Conservation (phyloP, 2,888 invertebrate genomes). For the Caenorhabditis uteleia region DNA sequence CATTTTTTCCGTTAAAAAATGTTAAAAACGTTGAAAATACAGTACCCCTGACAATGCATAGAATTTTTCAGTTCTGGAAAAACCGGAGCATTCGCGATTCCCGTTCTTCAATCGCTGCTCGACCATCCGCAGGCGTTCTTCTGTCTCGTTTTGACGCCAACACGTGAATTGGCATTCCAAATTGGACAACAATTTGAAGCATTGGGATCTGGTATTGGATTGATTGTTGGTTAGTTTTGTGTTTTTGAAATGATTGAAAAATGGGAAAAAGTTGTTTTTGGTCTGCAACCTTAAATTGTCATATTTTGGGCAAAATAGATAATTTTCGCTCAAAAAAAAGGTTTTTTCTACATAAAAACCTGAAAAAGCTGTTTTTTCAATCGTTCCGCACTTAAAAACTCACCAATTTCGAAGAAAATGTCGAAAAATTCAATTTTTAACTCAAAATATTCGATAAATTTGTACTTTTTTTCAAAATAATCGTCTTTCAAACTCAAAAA, state of each 20-base stretch:
- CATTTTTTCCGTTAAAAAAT: neutral
- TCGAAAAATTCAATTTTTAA: no score
- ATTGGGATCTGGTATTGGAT: constrained; percentile 85
- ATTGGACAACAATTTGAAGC: constrained; percentile 98
- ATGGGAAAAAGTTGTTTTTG: neutral
- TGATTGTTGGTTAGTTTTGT: constrained; percentile 81
- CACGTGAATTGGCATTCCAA: constrained; percentile 95
- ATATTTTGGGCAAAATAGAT: neutral
- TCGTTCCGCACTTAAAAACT: no score
- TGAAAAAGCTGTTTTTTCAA: constrained; percentile 1
- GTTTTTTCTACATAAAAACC: no score
- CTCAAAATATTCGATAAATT: no score
- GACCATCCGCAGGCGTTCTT: constrained; percentile 92
- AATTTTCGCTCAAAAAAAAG: no score
- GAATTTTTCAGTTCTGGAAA: constrained; percentile 82
- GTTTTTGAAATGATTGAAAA: constrained; percentile 1
- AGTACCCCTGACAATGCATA: no score
- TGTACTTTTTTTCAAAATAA: no score
- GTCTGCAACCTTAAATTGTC: no score
- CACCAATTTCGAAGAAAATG: no score
- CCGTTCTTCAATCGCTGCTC: constrained; percentile 88
- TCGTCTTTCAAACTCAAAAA: no score
- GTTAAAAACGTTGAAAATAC: no score
- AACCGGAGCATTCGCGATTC: constrained; percentile 95
- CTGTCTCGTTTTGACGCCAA: constrained; percentile 90